Evolutionary conservation across 2,113 vertebrate species (phyloP), one percentile per base, ranked within the genome.

Genomic region (Tetraodon nigroviridis): DNA sequence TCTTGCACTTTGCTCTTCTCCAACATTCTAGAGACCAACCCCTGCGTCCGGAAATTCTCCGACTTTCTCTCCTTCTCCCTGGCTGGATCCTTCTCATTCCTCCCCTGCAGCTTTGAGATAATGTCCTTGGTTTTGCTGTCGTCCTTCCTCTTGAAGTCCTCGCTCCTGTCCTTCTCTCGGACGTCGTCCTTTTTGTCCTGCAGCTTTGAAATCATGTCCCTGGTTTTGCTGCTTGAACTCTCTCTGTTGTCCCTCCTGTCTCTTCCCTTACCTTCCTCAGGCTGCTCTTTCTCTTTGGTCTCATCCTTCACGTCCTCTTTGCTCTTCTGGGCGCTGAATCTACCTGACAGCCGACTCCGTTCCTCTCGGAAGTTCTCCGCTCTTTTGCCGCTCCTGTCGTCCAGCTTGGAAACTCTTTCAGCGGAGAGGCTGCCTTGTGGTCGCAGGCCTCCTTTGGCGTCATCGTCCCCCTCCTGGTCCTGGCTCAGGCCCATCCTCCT

Each of bases 401-500:
- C 84, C 14, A 8, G 50, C 50, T 61, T 81, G 3, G 19, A 29
- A 12, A 76, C 88, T 20, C 4, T 67, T 55, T 84, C 84, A n/a
- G 13, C 40, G 13, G 78, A 64, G 54, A 73, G n/a, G 44, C 82
- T 83, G 11, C 61, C 18, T 60, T 87, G 82, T 60, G 67, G 73
- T 42, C 45, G 71, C 47, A 68, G 4, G 5, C 47, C 83, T 14
- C 5, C 79, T 40, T 68, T 84, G 24, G 4, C 50, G 51, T 84
- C 75, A 0, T 87, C 79, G 3, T 80, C 84, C 17, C 69, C 82
- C 57, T 91, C 90, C 55, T 91, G 90, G 73, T 91, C 90, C 55
- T 91, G 90, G 73, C 90, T 90, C 51, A 86, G 75, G 51, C 87
- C 88, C 86, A 80, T 90, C 74, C 88, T 90, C 65, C 88, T 85